A percentile compares a stretch with the other conserved stretches of the same genome.
Conservation (phyloP, 2,888 invertebrate species). For the Isoperla grammatica region DNA sequence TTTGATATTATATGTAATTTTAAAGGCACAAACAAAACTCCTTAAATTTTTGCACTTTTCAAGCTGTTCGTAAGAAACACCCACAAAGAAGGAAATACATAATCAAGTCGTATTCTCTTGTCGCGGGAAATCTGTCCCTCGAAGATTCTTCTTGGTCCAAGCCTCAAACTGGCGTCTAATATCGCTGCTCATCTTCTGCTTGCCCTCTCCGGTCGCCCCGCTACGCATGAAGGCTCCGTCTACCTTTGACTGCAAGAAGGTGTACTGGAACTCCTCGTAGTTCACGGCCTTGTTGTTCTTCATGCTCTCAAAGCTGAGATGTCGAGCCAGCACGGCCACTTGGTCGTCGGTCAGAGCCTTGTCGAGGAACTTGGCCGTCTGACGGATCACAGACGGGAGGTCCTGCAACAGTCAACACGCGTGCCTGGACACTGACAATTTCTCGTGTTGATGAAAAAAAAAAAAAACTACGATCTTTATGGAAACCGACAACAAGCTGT, state of each 20-base stretch:
- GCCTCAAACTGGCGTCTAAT: conserved; percentile 48
- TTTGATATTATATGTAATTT: too few relatives aligned
- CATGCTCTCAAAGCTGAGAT: conserved; percentile 58
- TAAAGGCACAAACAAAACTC: too few relatives aligned
- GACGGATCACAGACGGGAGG: conserved; percentile 47
- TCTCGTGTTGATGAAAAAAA: too few relatives aligned
- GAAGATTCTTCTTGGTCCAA: conserved; percentile 41
- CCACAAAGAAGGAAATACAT: too few relatives aligned
- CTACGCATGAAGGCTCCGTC: conserved; percentile 46
- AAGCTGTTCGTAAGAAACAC: too few relatives aligned
- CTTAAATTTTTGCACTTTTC: too few relatives aligned
- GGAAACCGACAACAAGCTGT: too few relatives aligned
- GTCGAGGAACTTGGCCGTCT: conserved; percentile 50
- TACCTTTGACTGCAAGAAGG: conserved; percentile 38
- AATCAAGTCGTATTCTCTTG: too few relatives aligned
- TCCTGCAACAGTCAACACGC: conserved; percentile 39
- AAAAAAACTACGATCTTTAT: too few relatives aligned
- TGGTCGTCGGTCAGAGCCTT: conserved; percentile 45
- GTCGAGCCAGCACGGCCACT: conserved; percentile 45
- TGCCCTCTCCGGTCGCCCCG: conserved; percentile 44
- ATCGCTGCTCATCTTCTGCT: conserved; percentile 40
- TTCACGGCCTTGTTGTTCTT: conserved; percentile 54
- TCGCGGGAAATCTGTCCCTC: conserved; percentile 35
- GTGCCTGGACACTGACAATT: too few relatives aligned
- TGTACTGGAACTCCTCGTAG: conserved; percentile 43